A percentile compares a stretch with the other conserved stretches of the same genome.
Evolutionary conservation across 2,797 vertebrate species (phyloP).

Genomic region (Todus mexicanus): DNA sequence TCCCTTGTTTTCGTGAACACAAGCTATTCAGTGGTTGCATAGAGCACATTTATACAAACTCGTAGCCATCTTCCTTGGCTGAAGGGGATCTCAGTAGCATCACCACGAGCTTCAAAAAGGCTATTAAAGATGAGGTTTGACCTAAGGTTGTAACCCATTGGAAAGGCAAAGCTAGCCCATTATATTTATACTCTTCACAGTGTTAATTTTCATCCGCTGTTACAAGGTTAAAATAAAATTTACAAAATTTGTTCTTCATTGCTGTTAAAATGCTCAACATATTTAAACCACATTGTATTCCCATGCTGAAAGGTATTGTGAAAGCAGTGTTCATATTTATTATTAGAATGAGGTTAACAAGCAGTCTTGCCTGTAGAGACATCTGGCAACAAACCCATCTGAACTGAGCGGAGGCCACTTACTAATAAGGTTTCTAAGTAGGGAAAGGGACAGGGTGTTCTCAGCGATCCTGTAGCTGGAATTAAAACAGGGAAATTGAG

Average conservation of each 20-base stretch:
- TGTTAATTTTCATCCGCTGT: background rate
- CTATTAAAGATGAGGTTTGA: background rate
- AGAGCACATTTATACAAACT: background rate
- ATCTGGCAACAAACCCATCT: constrained; percentile 39
- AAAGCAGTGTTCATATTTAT: constrained; percentile 32
- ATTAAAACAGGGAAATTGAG: background rate
- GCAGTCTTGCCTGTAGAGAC: constrained; percentile 20
- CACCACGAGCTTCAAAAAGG: background rate
- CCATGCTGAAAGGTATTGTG: constrained; percentile 37
- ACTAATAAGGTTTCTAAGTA: constrained; percentile 6
- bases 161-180: background rate
- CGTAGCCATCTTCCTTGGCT: background rate
- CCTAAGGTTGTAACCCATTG: background rate
- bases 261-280: background rate
- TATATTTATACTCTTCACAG: background rate
- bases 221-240: background rate
- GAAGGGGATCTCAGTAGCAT: background rate
- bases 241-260: background rate
- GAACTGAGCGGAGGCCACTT: background rate
- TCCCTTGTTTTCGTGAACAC: background rate
- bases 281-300: constrained; percentile 17
- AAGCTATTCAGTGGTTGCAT: background rate
- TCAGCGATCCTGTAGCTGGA: constrained; percentile 1
- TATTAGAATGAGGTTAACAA: constrained; percentile 40
- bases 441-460: constrained; percentile 36